These are phyloP conservation scores for Raja brachyura DNA, from an alignment of 2,113 vertebrate genomes.

Conservation along the genomic window DNA sequence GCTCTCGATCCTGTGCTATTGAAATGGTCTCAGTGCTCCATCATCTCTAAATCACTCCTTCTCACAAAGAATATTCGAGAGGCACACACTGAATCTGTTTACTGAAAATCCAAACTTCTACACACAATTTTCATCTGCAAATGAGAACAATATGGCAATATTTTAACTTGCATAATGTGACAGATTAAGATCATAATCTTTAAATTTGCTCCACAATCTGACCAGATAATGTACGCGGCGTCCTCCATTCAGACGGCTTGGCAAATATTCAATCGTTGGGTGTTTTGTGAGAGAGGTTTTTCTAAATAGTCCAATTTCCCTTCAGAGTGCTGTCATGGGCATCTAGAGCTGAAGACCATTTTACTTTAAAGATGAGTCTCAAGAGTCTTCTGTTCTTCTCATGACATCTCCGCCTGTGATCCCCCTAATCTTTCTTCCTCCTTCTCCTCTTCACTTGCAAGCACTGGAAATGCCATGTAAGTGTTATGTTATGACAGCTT, in stretches of 20 bases:
- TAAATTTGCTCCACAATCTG: background rate
- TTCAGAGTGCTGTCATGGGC: background rate
- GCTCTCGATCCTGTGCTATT: background rate
- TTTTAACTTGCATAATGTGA: background rate
- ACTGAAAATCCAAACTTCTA: background rate
- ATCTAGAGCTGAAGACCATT: background rate
- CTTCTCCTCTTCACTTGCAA: background rate
- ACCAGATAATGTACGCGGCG: background rate
- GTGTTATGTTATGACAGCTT: background rate
- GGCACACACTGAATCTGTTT: background rate
- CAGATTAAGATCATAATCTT: background rate
- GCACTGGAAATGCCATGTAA: background rate
- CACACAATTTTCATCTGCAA: background rate
- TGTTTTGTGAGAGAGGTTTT: background rate
- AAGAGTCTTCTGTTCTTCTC: background rate
- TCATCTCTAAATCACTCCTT: background rate
- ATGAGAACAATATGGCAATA: background rate
- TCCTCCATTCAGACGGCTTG: background rate
- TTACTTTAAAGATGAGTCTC: background rate
- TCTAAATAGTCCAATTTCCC: background rate
- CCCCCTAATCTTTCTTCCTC: background rate
- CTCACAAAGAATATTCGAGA: background rate
- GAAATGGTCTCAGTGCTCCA: background rate
- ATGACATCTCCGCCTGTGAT: constrained; percentile 1
- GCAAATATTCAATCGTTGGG: background rate